These are phyloP conservation scores for Bradypodion pumilum DNA, from an alignment of 2,797 vertebrate species.

Conservation along the genomic window DNA sequence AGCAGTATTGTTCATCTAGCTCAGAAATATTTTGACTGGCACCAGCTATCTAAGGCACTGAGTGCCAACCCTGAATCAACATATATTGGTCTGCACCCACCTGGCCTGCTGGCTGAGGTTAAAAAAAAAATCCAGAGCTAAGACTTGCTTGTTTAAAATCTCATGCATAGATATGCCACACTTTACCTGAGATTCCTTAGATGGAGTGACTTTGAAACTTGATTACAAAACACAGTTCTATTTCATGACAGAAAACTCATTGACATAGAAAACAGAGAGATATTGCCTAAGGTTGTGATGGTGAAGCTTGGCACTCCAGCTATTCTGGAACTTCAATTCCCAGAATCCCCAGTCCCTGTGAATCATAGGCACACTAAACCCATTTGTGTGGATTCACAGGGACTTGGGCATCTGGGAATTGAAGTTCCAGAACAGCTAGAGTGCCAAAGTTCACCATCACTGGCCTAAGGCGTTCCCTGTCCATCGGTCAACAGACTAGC, in stretches of 20 bases:
- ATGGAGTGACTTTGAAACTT: background rate
- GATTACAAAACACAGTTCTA: background rate
- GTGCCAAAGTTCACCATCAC: no score
- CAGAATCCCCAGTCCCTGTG: no score
- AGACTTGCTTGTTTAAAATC: background rate
- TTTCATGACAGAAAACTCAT: slow-evolving; percentile 32
- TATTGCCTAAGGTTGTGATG: no score
- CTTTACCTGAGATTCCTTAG: background rate
- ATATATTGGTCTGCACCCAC: background rate
- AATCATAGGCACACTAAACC: no score
- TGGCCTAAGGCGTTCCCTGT: background rate
- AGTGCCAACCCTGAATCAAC: background rate
- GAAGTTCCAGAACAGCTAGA: no score
- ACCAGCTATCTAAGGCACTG: background rate
- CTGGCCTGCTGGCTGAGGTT: background rate
- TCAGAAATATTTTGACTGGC: background rate
- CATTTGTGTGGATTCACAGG: no score
- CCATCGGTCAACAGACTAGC: background rate
- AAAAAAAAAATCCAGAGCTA: background rate
- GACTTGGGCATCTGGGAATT: no score
- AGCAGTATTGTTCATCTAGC: background rate
- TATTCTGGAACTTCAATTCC: no score
- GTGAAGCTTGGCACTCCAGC: no score
- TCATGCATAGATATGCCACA: background rate
- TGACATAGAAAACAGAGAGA: background rate